phyloP scores from a whole-genome alignment of 2,113 vertebrate species.

The Accipiter cooperii region DNA sequence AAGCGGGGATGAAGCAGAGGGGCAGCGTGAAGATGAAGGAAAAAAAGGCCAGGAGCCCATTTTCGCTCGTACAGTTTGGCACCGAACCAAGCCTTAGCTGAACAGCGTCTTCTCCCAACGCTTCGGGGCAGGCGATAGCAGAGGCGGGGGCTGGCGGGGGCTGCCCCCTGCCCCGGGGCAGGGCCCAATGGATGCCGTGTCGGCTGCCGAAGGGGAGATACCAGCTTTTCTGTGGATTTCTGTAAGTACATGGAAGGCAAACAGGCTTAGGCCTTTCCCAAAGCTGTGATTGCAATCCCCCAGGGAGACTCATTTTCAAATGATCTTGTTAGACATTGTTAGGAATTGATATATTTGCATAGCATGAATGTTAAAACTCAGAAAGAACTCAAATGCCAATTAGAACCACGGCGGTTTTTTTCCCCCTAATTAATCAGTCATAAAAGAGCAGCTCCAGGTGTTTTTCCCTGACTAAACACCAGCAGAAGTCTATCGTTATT shows the following conservation, averaged over 20 bases:
- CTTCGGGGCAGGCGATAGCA: rapidly evolving
- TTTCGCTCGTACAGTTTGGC: neutral
- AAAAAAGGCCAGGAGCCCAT: neutral
- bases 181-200: rapidly evolving
- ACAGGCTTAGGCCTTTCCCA: neutral
- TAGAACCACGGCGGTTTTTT: neutral
- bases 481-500: neutral
- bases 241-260: neutral
- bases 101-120: rapidly evolving
- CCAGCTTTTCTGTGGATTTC: neutral
- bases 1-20: neutral
- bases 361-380: slow-evolving; percentile 65
- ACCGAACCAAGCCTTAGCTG: rapidly evolving
- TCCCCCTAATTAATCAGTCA: slow-evolving; percentile 65
- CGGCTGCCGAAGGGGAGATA: rapidly evolving
- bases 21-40: rapidly evolving
- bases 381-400: slow-evolving; percentile 53
- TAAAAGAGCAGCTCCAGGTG: slow-evolving; percentile 59
- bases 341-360: slow-evolving; percentile 61
- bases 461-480: neutral
- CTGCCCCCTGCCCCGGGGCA: rapidly evolving
- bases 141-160: neutral
- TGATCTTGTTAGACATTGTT: slow-evolving; percentile 68
- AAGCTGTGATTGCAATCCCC: slow-evolving; percentile 23
- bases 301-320: slow-evolving; percentile 55